Evolutionary conservation across 2,888 invertebrate genomes (phyloP).

Genomic region (Lasioglossum figueresi): DNA sequence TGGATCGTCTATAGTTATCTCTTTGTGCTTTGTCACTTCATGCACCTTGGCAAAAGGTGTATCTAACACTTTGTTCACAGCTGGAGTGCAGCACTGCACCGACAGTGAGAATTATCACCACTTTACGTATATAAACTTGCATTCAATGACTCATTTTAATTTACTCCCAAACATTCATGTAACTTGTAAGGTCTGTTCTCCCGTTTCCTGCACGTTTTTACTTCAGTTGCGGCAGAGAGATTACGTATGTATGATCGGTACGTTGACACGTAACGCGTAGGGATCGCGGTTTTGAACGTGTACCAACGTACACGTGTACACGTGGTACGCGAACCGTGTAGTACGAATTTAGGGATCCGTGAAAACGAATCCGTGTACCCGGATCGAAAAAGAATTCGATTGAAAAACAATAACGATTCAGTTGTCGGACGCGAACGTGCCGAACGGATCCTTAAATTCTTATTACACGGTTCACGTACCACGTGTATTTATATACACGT

Average conservation of each 20-base stretch:
- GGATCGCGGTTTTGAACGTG: too few relatives aligned
- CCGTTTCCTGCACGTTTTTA: constrained; percentile 73
- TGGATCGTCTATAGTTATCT: constrained; percentile 71
- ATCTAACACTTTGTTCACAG: constrained; percentile 82
- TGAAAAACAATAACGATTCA: too few relatives aligned
- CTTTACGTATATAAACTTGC: constrained; percentile 71
- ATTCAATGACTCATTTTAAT: constrained; percentile 72
- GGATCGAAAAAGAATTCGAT: too few relatives aligned
- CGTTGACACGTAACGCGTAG: constrained; percentile 31
- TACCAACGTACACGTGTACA: too few relatives aligned
- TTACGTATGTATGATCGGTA: constrained; percentile 38
- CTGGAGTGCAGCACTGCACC: constrained; percentile 82
- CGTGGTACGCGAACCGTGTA: too few relatives aligned
- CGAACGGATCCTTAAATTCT: too few relatives aligned
- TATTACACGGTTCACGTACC: too few relatives aligned
- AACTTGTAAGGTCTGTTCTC: constrained; percentile 70
- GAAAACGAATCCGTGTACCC: too few relatives aligned
- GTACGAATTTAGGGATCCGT: too few relatives aligned
- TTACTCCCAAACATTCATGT: constrained; percentile 76
- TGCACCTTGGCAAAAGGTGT: constrained; percentile 79
- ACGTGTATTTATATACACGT: too few relatives aligned
- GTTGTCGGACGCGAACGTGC: too few relatives aligned
- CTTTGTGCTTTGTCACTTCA: constrained; percentile 75
- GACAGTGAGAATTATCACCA: constrained; percentile 80
- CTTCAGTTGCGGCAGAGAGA: constrained; percentile 58